Conservation (phyloP, 92 coral and sea anemone genomes). For the Virgularia gustaviana region DNA sequence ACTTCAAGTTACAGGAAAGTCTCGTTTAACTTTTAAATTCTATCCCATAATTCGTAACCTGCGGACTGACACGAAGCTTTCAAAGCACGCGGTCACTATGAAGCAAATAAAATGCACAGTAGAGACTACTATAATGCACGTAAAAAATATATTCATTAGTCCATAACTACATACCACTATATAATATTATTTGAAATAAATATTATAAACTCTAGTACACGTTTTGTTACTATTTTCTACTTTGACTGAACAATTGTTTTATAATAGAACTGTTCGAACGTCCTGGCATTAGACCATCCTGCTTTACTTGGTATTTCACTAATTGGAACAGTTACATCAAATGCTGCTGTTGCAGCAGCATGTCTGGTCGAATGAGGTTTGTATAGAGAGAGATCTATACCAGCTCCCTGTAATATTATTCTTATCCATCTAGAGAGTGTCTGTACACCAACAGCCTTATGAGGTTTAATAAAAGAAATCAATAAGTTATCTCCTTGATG, state of each 20-base stretch:
- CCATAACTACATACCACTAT: background rate
- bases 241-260: too few species aligned
- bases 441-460: background rate
- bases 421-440: background rate
- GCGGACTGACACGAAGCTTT: too few species aligned
- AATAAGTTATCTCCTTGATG: too few species aligned
- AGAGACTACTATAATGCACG: too few species aligned
- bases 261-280: background rate
- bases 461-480: too few species aligned
- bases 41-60: too few species aligned
- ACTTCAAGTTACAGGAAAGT: too few species aligned
- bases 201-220: too few species aligned
- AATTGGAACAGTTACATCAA: background rate
- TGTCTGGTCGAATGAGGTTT: background rate
- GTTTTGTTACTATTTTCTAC: too few species aligned
- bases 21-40: too few species aligned
- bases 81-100: too few species aligned
- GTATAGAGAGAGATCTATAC: background rate
- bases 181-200: background rate
- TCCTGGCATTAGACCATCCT: background rate
- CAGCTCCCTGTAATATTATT: background rate
- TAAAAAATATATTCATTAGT: background rate
- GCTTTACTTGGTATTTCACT: background rate
- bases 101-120: too few species aligned
- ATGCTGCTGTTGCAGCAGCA: background rate